Percentiles rank a stretch among this genome's conserved stretches.
These are phyloP conservation scores for Scrobipalpa atriplicella DNA, from an alignment of 2,888 invertebrate genomes.

Conservation along the genomic window DNA sequence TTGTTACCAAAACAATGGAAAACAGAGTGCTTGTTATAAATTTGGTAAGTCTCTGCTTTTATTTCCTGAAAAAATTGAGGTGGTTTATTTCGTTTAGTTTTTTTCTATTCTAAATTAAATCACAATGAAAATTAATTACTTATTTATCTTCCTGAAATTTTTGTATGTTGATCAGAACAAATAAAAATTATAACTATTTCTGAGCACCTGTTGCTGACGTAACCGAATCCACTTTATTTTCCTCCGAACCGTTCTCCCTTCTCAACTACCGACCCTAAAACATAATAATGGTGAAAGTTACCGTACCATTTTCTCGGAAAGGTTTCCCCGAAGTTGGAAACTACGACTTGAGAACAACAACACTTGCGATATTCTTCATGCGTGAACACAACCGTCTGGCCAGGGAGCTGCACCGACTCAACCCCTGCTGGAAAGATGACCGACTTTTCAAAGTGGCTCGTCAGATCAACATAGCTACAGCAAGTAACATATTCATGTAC, in stretches of 20 bases:
- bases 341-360: conserved; percentile 59
- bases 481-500: conserved; percentile 62
- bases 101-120: too few species aligned
- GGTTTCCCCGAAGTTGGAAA: conserved; percentile 61
- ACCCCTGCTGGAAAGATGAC: conserved; percentile 71
- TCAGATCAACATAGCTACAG: conserved; percentile 65
- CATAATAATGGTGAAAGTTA: conserved; percentile 4
- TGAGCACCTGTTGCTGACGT: conserved; percentile 8
- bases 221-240: conserved; percentile 4
- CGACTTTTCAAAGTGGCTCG: conserved; percentile 65
- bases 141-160: not conserved
- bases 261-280: not conserved
- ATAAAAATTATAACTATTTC: not conserved
- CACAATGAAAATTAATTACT: too few species aligned
- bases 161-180: too few species aligned
- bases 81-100: not conserved
- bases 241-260: not conserved
- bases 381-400: conserved; percentile 70
- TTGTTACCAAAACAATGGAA: conserved; percentile 53
- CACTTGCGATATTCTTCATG: conserved; percentile 63
- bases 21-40: conserved; percentile 56
- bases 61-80: too few species aligned
- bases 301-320: conserved; percentile 31
- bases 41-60: conserved; percentile 53
- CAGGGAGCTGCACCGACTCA: conserved; percentile 51